Conservation (phyloP, 1,140 invertebrate species). For the Reticulitermes speratus region DNA sequence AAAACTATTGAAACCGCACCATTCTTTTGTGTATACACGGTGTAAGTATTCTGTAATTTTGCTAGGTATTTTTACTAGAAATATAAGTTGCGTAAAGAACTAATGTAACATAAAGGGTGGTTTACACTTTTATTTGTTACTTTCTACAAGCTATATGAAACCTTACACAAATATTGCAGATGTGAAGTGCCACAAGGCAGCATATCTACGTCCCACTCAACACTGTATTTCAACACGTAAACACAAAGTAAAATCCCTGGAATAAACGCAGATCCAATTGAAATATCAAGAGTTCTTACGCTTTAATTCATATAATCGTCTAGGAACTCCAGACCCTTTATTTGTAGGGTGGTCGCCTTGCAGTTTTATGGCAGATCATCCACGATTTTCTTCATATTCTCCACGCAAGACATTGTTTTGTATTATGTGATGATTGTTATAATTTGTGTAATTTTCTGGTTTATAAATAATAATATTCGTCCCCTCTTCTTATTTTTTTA, state of each 20-base stretch:
- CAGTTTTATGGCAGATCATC: background rate
- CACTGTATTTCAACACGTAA: background rate
- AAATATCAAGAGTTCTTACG: background rate
- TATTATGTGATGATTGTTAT: constrained; percentile 4
- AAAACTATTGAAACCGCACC: too few species aligned
- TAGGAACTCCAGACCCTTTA: background rate
- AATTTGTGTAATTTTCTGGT: background rate
- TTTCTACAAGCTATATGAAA: too few species aligned
- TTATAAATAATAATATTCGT: background rate
- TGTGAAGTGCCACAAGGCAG: too few species aligned
- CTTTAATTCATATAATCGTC: background rate
- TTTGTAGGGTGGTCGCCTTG: background rate
- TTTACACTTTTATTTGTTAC: too few species aligned
- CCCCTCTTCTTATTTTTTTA: background rate
- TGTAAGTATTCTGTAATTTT: too few species aligned
- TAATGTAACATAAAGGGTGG: too few species aligned
- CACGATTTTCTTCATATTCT: background rate
- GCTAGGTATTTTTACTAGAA: too few species aligned
- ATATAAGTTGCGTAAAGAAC: too few species aligned
- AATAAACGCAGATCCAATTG: background rate
- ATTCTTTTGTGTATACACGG: too few species aligned
- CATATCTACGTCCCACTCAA: background rate
- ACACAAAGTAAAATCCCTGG: background rate
- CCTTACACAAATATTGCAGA: too few species aligned
- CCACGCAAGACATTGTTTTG: background rate